Evolutionary conservation across 2,113 vertebrate genomes (phyloP), one percentile per base, ranked within the genome.

Genomic region (Crotalus horridus): DNA sequence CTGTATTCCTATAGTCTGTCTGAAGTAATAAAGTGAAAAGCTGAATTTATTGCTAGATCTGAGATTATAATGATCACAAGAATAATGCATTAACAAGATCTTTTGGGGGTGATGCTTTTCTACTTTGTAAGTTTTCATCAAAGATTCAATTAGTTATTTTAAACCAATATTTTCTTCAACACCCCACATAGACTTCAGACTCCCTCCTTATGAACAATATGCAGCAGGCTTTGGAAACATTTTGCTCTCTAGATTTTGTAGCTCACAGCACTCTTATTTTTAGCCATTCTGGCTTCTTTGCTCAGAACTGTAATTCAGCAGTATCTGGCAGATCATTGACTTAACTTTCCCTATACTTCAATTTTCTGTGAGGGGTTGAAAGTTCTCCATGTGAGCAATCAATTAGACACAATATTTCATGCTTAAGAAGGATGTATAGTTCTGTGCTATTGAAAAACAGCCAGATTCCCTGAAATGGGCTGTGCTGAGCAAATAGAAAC

Each of bases 141-240:
- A 89, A 89, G 23, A 61, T 26, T 89, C 39, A 59, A 13, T 39
- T 56, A 58, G 56, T 59, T 92, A 5, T 91, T 95, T 55, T 94
- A 87, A 21, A 89, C 92, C 39, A 56, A 81, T 33, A 92, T 90
- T 81, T 0, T 58, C 39, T 91, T 91, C 0, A 0, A 1, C 1
- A 90, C 94, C 92, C 88, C 91, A 9, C 93, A 95, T 20, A 89
- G 89, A 15, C 89, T 46, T 89, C 11, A 15, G 21, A 21, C 33
- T 89, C 88, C 6, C 55, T 59, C 58, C 33, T 89, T 33, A 59
- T 6, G 33, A 43, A 56, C n/a, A 56, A 23, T 89, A 55, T 24
- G 1, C 15, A 89, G 17, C n/a, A 39, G 17, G n/a, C n/a, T 33
- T 39, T 74, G n/a, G n/a, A 74, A 74, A 33, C 15, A 20, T 74